Percentiles rank a stretch among this genome's conserved stretches.
phyloP scores from a whole-genome alignment of 1,140 invertebrate species.

The Acromyrmex heyeri region DNA sequence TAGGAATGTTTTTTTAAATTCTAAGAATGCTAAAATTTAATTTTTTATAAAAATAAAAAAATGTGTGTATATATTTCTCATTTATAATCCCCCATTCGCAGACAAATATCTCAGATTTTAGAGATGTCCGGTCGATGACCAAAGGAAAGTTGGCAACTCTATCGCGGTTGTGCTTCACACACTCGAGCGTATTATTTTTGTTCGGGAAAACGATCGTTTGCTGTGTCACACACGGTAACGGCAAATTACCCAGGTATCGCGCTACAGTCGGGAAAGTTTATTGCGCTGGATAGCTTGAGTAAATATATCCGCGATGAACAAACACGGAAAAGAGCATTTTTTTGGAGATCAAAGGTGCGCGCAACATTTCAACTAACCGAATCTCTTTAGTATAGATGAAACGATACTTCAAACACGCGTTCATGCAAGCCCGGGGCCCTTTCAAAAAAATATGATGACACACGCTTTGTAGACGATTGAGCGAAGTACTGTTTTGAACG shows the following conservation, averaged over 20 bases:
- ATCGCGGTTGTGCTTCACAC: background rate
- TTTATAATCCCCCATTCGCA: no score
- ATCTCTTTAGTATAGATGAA: conserved; percentile 58
- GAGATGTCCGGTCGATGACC: no score
- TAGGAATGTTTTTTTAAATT: no score
- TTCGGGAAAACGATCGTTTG: background rate
- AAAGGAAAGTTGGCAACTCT: no score
- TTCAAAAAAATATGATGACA: conserved; percentile 60
- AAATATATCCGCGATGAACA: conserved; percentile 51
- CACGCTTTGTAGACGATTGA: conserved; percentile 58
- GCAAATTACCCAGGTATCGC: conserved; percentile 43
- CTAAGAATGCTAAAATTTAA: no score
- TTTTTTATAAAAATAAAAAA: no score
- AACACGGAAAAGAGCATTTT: conserved; percentile 62
- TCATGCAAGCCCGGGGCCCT: conserved; percentile 37
- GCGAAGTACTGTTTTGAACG: conserved; percentile 56
- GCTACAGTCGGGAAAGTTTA: conserved; percentile 37
- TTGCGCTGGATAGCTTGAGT: conserved; percentile 48
- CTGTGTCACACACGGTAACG: background rate
- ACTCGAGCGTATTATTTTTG: conserved; percentile 22
- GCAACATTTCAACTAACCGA: conserved; percentile 58
- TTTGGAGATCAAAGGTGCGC: conserved; percentile 61
- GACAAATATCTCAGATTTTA: no score
- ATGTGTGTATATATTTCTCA: no score
- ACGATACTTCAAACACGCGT: conserved; percentile 57